Conservation (phyloP, 2,797 vertebrate genomes). For the Potorous gilbertii region DNA sequence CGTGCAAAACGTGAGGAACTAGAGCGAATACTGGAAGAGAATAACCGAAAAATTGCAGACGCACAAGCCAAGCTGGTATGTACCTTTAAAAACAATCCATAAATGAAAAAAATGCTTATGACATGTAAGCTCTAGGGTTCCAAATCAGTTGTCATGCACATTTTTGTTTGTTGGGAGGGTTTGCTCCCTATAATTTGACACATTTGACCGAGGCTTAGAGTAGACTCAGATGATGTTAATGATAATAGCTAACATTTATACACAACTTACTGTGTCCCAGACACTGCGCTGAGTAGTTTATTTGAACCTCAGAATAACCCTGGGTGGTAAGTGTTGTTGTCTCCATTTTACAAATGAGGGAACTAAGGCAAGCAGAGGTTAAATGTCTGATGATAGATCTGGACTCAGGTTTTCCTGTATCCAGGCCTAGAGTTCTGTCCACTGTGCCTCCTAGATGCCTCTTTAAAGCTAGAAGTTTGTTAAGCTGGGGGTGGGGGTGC, state of each 20-base stretch:
- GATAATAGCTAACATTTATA: not conserved
- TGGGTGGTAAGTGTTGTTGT: not conserved
- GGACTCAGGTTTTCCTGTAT: not conserved
- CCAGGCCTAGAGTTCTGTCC: not conserved
- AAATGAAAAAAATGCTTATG: not conserved
- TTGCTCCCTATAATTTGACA: not conserved
- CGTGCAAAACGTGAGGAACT: slow-evolving; percentile 98
- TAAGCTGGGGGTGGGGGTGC: not conserved
- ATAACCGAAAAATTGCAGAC: slow-evolving; percentile 99
- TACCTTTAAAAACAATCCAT: not conserved
- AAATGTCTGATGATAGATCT: not conserved
- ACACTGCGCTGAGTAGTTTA: not conserved
- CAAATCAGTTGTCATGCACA: not conserved
- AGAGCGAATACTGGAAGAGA: slow-evolving; percentile 99
- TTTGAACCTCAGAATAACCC: not conserved
- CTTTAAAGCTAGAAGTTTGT: not conserved
- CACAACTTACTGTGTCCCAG: not conserved
- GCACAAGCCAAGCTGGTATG: slow-evolving; percentile 99
- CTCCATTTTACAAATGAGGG: not conserved
- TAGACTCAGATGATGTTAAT: not conserved
- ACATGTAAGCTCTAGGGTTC: not conserved
- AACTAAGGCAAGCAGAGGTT: not conserved
- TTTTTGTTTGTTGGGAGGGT: not conserved
- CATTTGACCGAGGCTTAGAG: not conserved
- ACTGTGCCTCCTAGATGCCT: not conserved